Evolutionary conservation across 2,888 invertebrate species (phyloP).

Genomic region (Terebella lapidaria): DNA sequence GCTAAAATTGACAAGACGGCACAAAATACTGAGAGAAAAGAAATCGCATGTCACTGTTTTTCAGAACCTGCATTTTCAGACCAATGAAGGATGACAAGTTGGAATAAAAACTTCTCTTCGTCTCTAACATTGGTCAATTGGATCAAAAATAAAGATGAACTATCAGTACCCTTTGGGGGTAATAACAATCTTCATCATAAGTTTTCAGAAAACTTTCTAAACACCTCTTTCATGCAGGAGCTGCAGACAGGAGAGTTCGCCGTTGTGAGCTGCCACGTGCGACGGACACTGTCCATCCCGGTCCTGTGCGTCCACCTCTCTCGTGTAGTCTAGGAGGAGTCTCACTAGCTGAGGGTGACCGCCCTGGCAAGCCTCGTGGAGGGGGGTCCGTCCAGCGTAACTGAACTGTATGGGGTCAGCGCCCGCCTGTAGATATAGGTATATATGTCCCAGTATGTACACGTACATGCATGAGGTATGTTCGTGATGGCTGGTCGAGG

Average conservation of each 20-base stretch:
- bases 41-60: no score
- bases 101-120: no score
- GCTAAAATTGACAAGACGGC: no score
- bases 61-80: no score
- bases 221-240: constrained; percentile 23
- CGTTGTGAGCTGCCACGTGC: constrained; percentile 48
- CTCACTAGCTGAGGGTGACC: constrained; percentile 39
- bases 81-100: no score
- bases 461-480: neutral
- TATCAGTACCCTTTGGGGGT: no score
- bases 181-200: no score
- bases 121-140: no score
- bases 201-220: no score
- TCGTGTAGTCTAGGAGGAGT: constrained; percentile 35
- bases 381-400: constrained; percentile 36
- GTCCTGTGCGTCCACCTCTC: constrained; percentile 40
- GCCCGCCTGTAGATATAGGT: constrained; percentile 42
- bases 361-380: constrained; percentile 49
- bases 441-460: neutral
- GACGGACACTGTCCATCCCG: constrained; percentile 43
- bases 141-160: no score
- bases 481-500: no score
- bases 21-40: no score
- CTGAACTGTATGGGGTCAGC: constrained; percentile 34
- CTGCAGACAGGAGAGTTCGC: constrained; percentile 42